Conservation (phyloP, 2,797 vertebrate species). For the Pantherophis vulpinus region DNA sequence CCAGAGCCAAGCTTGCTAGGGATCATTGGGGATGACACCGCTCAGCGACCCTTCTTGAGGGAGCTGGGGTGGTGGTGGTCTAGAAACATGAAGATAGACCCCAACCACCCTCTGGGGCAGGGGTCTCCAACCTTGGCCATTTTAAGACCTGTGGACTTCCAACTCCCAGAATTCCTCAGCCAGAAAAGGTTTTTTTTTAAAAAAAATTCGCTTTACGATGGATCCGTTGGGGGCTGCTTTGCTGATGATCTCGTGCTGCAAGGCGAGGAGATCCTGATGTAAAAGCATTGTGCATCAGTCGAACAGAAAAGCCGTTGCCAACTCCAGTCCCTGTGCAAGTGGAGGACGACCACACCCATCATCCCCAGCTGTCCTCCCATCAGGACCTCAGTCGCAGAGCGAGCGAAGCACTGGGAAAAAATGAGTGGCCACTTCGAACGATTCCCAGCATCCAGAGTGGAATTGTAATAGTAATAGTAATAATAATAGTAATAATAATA, state of each 20-base stretch:
- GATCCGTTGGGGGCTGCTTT: not conserved
- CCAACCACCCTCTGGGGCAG: no score
- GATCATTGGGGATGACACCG: not conserved
- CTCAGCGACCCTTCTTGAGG: not conserved
- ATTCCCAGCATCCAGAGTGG: not conserved
- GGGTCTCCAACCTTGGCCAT: no score
- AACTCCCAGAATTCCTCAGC: no score
- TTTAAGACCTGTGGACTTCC: no score
- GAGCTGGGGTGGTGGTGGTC: no score
- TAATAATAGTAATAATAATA: no score
- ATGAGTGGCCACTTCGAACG: not conserved
- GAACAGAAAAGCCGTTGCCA: not conserved
- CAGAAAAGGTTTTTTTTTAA: no score
- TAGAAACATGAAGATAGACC: no score
- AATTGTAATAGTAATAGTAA: no score
- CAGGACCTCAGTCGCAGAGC: no score
- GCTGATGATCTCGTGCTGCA: no score
- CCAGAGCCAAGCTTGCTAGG: not conserved
- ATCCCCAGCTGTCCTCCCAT: not conserved
- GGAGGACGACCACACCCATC: not conserved
- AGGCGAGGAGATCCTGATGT: rapidly evolving
- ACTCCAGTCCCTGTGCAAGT: not conserved
- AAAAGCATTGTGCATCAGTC: not conserved
- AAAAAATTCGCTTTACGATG: not conserved
- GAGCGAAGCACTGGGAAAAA: not conserved